Conservation (phyloP, 2,797 vertebrate genomes). For the Sternarchorhynchus goeldii region DNA sequence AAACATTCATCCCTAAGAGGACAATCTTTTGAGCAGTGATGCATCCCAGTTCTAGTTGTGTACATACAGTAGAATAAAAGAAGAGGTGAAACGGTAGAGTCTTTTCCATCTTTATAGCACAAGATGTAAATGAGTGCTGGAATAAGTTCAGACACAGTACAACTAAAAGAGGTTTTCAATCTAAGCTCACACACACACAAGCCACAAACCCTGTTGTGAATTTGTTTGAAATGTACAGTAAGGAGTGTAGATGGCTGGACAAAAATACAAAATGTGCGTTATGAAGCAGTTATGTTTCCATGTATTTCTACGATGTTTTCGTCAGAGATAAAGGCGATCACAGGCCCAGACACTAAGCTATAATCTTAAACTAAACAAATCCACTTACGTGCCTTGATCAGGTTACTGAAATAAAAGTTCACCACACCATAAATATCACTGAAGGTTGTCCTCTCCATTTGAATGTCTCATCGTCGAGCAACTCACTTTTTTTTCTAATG, state of each 20-base stretch:
- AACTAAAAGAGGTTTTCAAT: no score
- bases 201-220: slow-evolving; percentile 5
- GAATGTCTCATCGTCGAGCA: not conserved
- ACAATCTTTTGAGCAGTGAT: slow-evolving; percentile 6
- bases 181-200: not conserved
- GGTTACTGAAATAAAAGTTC: slow-evolving; percentile 47
- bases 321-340: not conserved
- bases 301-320: not conserved
- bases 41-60: slow-evolving; percentile 27
- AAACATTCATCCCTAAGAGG: slow-evolving; percentile 44
- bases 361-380: not conserved
- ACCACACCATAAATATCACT: slow-evolving; percentile 19
- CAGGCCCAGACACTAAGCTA: slow-evolving; percentile 48
- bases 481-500: not conserved
- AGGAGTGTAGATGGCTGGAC: not conserved
- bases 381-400: slow-evolving; percentile 1
- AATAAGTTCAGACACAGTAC: no score
- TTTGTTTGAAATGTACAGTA: not conserved
- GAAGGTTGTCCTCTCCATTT: not conserved
- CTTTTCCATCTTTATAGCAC: not conserved
- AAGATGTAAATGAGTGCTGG: slow-evolving; percentile 16
- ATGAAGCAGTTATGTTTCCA: not conserved
- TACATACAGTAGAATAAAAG: slow-evolving; percentile 47
- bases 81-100: not conserved
- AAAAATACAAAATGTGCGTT: not conserved